Evolutionary conservation across 1,140 invertebrate species (phyloP).

Genomic region (Drosophila mojavensis): DNA sequence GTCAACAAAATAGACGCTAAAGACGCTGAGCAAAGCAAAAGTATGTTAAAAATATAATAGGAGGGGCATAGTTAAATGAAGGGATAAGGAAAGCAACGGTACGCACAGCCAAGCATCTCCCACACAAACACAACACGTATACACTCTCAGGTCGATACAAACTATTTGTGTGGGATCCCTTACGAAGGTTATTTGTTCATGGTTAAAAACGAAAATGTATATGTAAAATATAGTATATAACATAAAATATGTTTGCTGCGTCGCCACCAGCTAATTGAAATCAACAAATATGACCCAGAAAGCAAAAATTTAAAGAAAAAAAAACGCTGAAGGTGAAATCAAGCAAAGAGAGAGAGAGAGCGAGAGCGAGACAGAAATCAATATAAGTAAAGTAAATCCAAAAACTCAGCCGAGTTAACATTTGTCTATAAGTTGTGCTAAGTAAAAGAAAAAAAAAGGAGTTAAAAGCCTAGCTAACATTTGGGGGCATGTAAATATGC

Average conservation of each 20-base stretch:
- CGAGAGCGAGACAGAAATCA: slow-evolving; percentile 8
- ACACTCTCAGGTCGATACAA: slow-evolving; percentile 24
- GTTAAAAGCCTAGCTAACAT: slow-evolving; percentile 22
- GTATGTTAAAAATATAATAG: slow-evolving; percentile 36
- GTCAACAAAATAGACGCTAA: slow-evolving; percentile 15
- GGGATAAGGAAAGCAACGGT: slow-evolving; percentile 62
- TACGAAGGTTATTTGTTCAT: slow-evolving; percentile 50
- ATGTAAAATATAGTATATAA: slow-evolving; percentile 66
- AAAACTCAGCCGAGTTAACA: neutral
- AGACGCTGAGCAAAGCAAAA: slow-evolving; percentile 23
- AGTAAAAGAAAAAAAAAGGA: neutral
- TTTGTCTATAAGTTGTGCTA: slow-evolving; percentile 4
- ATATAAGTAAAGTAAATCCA: neutral
- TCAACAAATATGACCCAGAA: slow-evolving; percentile 82
- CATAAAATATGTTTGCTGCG: slow-evolving; percentile 31
- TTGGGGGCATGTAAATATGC: slow-evolving; percentile 32
- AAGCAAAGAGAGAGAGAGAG: slow-evolving; percentile 39
- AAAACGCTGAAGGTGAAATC: slow-evolving; percentile 73
- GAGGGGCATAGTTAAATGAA: slow-evolving; percentile 5
- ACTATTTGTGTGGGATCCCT: slow-evolving; percentile 28
- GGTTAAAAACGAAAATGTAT: slow-evolving; percentile 23
- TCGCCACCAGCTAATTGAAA: slow-evolving; percentile 68
- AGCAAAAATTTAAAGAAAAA: slow-evolving; percentile 48
- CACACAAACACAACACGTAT: slow-evolving; percentile 34
- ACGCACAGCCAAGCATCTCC: slow-evolving; percentile 31